These are phyloP conservation scores for Dipus sagitta DNA, from an alignment of 2,797 vertebrate species.

Conservation along the genomic window DNA sequence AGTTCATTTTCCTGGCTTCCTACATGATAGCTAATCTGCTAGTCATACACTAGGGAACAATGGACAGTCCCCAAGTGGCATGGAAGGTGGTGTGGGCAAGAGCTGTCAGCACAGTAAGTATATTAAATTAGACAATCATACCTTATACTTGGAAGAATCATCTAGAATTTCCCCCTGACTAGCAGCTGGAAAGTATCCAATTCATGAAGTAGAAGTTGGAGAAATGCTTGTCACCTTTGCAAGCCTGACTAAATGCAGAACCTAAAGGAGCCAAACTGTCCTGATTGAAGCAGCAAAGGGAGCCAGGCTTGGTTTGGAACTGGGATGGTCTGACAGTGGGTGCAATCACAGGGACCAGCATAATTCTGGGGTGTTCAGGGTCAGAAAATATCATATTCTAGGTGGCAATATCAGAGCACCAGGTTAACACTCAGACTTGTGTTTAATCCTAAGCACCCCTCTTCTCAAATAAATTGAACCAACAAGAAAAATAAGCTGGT, in stretches of 20 bases:
- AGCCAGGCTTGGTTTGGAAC: not conserved
- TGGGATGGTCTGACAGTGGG: not conserved
- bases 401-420: not conserved
- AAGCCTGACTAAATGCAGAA: not conserved
- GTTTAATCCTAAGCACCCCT: not conserved
- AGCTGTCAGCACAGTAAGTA: conserved; percentile 61
- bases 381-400: not conserved
- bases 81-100: conserved; percentile 65
- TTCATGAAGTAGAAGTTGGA: conserved; percentile 23
- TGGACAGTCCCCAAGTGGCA: conserved; percentile 71
- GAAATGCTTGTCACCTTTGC: conserved; percentile 17
- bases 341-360: not conserved
- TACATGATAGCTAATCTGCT: conserved; percentile 87
- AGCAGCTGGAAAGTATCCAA: conserved; percentile 59
- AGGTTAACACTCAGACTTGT: not conserved
- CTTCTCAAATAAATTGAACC: not conserved
- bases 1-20: conserved; percentile 88
- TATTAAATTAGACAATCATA: conserved; percentile 72
- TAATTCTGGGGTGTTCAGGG: not conserved
- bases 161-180: conserved; percentile 62
- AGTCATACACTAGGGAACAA: conserved; percentile 85
- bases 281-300: not conserved
- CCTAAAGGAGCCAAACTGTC: not conserved
- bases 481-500: not conserved
- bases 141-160: conserved; percentile 69